These are phyloP conservation scores for Heptranchias perlo DNA, from an alignment of 2,113 vertebrate genomes.

Conservation along the genomic window DNA sequence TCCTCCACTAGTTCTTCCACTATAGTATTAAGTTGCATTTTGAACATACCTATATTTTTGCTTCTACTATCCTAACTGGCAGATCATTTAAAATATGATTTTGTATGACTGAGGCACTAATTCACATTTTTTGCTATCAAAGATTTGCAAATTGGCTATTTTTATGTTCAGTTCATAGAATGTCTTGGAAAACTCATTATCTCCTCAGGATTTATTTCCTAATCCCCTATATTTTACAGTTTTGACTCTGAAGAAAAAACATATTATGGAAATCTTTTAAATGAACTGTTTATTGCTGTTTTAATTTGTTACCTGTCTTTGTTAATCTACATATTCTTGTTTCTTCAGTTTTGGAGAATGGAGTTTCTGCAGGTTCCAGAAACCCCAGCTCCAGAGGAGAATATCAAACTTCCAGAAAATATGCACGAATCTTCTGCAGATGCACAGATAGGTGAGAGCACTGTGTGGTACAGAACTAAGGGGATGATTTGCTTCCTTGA, in stretches of 20 bases:
- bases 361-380: constrained; percentile 97
- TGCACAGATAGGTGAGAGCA: constrained; percentile 75
- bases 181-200: neutral
- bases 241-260: neutral
- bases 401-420: constrained; percentile 54
- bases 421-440: constrained; percentile 83
- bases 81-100: neutral
- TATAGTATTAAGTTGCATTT: neutral
- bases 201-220: neutral
- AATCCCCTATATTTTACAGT: neutral
- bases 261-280: neutral
- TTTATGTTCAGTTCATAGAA: neutral
- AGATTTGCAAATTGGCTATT: neutral
- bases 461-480: neutral
- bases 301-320: neutral
- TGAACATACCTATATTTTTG: neutral
- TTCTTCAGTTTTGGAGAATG: constrained; percentile 90
- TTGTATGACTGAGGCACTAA: neutral
- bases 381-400: constrained; percentile 87
- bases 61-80: neutral
- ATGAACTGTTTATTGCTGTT: neutral
- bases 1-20: neutral
- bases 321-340: neutral
- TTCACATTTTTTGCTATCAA: neutral
- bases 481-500: neutral